phyloP scores from a whole-genome alignment of 2,113 vertebrate species.

The Hydrochoerus hydrochaeris region DNA sequence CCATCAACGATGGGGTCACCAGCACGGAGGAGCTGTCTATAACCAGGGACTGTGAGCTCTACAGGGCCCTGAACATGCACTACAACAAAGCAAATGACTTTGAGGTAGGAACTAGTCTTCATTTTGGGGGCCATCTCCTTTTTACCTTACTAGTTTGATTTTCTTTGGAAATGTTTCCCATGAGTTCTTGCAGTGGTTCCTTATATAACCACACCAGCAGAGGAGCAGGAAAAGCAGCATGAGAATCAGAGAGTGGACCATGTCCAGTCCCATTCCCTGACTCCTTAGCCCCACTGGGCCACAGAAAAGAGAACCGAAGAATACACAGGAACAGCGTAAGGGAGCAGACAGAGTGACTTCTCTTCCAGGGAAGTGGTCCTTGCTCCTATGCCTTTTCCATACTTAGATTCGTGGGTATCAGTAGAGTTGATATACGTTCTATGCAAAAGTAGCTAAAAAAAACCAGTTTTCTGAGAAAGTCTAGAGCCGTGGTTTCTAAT shows the following conservation, averaged over 20 bases:
- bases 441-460: neutral
- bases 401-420: neutral
- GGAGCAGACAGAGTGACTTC: neutral
- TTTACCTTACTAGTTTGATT: neutral
- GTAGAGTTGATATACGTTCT: neutral
- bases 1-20: slow-evolving; percentile 97
- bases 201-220: neutral
- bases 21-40: slow-evolving; percentile 95
- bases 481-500: neutral
- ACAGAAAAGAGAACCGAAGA: neutral
- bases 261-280: neutral
- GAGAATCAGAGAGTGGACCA: neutral
- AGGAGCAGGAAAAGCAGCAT: neutral
- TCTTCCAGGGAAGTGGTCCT: neutral
- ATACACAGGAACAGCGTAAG: neutral
- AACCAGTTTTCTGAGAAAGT: neutral
- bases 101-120: slow-evolving; percentile 92
- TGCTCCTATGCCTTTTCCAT: neutral
- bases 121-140: slow-evolving; percentile 30
- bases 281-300: neutral
- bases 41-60: slow-evolving; percentile 98
- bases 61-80: slow-evolving; percentile 99
- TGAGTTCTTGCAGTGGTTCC: neutral
- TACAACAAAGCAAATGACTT: slow-evolving; percentile 99
- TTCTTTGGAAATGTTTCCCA: neutral